These are phyloP conservation scores for Potorous gilbertii DNA, from an alignment of 2,797 vertebrate genomes.

Conservation along the genomic window DNA sequence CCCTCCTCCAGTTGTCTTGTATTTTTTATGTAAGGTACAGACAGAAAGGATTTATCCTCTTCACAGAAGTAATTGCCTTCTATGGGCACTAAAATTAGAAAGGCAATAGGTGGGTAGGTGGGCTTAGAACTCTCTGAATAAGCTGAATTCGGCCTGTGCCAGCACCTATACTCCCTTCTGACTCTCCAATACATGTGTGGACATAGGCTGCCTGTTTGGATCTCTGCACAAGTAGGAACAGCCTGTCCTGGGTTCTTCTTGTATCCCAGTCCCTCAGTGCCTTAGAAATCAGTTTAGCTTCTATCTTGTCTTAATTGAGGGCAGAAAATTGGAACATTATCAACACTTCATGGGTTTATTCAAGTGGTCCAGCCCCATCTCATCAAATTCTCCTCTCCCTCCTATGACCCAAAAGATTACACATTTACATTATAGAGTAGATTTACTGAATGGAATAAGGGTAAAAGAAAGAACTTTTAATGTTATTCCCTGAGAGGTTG, in stretches of 20 bases:
- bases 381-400: background rate
- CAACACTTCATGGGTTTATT: background rate
- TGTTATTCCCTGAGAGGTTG: background rate
- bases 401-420: background rate
- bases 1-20: background rate
- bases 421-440: background rate
- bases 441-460: background rate
- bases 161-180: background rate
- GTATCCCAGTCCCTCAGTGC: background rate
- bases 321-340: background rate
- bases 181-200: background rate
- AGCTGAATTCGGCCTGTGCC: background rate
- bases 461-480: background rate
- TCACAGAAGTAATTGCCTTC: background rate
- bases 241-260: background rate
- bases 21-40: background rate
- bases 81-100: background rate
- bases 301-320: background rate
- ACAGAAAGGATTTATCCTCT: background rate
- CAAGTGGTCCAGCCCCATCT: background rate
- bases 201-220: background rate
- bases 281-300: background rate
- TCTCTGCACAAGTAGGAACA: background rate
- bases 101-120: slow-evolving; percentile 1
- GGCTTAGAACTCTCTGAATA: background rate